A percentile compares a stretch with the other conserved stretches of the same genome.
phyloP scores from a whole-genome alignment of 2,888 invertebrate genomes.

The Caenorhabditis sinica region DNA sequence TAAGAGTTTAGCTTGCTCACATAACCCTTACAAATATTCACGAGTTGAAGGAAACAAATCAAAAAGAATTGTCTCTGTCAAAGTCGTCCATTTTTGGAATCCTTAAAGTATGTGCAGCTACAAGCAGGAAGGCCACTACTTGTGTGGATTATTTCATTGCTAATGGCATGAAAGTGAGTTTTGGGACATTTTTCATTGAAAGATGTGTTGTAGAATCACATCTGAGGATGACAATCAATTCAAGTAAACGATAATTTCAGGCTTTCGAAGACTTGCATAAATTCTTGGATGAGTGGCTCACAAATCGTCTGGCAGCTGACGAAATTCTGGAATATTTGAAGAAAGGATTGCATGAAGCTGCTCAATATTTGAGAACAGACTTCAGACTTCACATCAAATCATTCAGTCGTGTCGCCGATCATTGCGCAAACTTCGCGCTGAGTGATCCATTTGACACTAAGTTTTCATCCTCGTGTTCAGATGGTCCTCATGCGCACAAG shows the following conservation, averaged over 20 bases:
- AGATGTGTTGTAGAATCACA: not conserved
- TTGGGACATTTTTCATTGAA: not conserved
- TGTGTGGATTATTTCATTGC: conserved; percentile 29
- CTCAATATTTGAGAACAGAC: conserved; percentile 44
- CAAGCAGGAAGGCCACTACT: not conserved
- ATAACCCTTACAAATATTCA: not conserved
- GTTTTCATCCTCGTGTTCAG: not conserved
- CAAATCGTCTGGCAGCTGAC: not conserved
- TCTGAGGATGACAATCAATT: too few species aligned
- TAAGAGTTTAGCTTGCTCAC: not conserved
- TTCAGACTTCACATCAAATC: conserved; percentile 45
- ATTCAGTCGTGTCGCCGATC: conserved; percentile 37
- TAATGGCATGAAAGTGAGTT: conserved; percentile 14
- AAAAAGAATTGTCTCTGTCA: not conserved
- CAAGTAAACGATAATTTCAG: too few species aligned
- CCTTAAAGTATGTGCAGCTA: not conserved
- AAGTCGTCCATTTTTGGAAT: conserved; percentile 8
- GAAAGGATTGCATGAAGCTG: not conserved
- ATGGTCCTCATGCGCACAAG: conserved; percentile 1
- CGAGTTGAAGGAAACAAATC: not conserved
- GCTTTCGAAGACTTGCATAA: conserved; percentile 9
- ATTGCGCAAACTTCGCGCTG: conserved; percentile 43
- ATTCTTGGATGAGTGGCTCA: not conserved
- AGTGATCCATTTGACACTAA: conserved; percentile 25
- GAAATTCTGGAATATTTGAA: conserved; percentile 22